phyloP scores from a whole-genome alignment of 2,113 vertebrate species.

The Psammodynastes pulverulentus region DNA sequence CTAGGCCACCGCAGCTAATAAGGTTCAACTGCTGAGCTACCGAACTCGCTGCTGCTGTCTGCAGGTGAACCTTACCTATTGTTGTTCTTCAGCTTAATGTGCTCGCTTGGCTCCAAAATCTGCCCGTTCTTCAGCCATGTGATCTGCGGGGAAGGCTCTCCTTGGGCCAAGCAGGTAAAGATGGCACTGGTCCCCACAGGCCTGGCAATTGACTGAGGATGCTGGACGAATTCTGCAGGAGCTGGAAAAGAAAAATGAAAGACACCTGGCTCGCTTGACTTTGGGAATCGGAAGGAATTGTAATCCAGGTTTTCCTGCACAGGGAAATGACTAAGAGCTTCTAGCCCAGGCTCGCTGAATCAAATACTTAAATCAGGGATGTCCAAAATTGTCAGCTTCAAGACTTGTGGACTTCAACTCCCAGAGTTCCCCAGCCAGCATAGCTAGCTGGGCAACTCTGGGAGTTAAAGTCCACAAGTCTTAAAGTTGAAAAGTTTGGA shows the following conservation, averaged over 20 bases:
- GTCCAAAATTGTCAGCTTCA: too few relatives aligned
- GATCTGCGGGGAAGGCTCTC: slow-evolving; percentile 89
- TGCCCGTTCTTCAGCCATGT: slow-evolving; percentile 97
- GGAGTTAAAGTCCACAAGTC: too few relatives aligned
- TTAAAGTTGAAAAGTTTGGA: too few relatives aligned
- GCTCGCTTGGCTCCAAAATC: slow-evolving; percentile 86
- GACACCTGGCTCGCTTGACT: neutral
- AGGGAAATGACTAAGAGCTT: neutral
- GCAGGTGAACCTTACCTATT: slow-evolving; percentile 79
- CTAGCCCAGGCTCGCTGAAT: neutral
- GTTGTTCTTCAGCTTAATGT: slow-evolving; percentile 94
- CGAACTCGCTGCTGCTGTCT: too few relatives aligned
- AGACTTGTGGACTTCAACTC: too few relatives aligned
- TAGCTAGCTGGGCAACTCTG: too few relatives aligned
- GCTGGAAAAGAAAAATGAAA: slow-evolving; percentile 66
- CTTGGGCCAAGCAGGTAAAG: slow-evolving; percentile 93
- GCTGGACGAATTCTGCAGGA: slow-evolving; percentile 91
- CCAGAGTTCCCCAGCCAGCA: too few relatives aligned
- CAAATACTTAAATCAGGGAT: too few relatives aligned
- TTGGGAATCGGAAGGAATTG: neutral
- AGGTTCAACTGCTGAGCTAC: too few relatives aligned
- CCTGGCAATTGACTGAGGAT: slow-evolving; percentile 92
- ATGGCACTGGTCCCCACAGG: slow-evolving; percentile 91
- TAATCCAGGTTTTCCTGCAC: neutral
- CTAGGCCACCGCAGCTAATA: too few relatives aligned